Evolutionary conservation across 2,113 vertebrate species (phyloP), one percentile per base, ranked within the genome.

Genomic region (Sinocyclocheilus maitianheensis): DNA sequence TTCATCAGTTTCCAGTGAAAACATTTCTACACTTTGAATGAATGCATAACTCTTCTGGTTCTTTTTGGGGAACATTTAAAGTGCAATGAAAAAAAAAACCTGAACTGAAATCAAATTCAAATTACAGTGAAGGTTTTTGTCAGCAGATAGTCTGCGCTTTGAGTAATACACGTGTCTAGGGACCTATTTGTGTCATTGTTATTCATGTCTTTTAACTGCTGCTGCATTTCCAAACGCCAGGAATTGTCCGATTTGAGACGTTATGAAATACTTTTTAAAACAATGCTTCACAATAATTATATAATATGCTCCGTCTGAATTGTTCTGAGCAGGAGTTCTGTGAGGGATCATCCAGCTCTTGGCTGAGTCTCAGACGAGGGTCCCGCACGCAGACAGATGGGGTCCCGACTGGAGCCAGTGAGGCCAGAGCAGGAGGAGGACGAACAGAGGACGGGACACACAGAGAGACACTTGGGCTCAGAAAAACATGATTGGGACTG

Each of bases 341-440:
- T 71, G 14, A 69, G 67, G 63, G 34, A 87, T 62, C 63, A 80
- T 78, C 77, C 88, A 82, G 58, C 20, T n/a, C 8, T 62, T 62
- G 58, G 85, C 84, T 86, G n/a, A 46, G 80, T 87, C 84, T 82
- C 84, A 77, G 85, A 37, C 43, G 13, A 14, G 58, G 58, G 58
- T 62, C 22, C 20, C 22, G 58, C 43, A 81, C 26, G 48, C 81
- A 88, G 85, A 88, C 79, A 86, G 83, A 88, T 24, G 74, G 81
- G 58, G 58, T 62, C 58, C 22, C 48, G 83, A 83, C 74, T 89
- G 85, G 87, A 89, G 81, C 77, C 90, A 85, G 81, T 58, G 67
- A 63, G 65, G 40, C 37, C 71, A 82, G 24, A 46, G 77, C 58
- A 51, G 53, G 81, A 65, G 62, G 83, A 34, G 78, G 20, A 37